Percentiles rank a stretch among this genome's conserved stretches.
phyloP scores from a whole-genome alignment of 2,113 vertebrate genomes.

The Meleagris gallopavo region DNA sequence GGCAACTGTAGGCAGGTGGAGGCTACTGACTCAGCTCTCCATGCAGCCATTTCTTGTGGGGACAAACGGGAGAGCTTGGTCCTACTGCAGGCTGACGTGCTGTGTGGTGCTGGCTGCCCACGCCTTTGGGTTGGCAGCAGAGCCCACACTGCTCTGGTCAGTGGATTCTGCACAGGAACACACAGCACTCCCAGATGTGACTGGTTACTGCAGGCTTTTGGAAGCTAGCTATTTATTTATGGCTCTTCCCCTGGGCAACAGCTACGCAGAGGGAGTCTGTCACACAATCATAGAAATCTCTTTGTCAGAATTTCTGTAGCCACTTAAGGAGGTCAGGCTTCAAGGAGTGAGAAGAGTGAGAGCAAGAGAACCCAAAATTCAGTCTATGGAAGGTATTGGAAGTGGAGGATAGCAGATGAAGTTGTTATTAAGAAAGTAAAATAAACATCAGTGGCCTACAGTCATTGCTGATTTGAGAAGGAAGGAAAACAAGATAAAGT shows the following conservation, averaged over 20 bases:
- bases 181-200: background rate
- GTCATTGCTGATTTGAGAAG: background rate
- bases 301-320: background rate
- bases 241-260: background rate
- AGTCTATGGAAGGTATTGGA: background rate
- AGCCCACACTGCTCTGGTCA: rapidly evolving
- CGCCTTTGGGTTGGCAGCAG: too few species aligned
- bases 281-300: background rate
- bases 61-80: background rate
- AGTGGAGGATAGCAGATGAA: background rate
- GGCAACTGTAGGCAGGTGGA: background rate
- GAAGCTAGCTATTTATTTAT: background rate
- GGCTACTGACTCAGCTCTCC: background rate
- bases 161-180: background rate
- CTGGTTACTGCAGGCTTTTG: background rate
- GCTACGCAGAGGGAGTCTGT: background rate
- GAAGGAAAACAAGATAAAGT: background rate
- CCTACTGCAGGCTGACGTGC: rapidly evolving
- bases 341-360: background rate
- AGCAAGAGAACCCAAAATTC: background rate
- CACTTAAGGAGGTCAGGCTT: background rate
- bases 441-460: background rate
- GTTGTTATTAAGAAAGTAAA: background rate
- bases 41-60: background rate
- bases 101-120: background rate